Conservation (phyloP, 2,113 vertebrate genomes). For the Pelvicachromis taeniatus region DNA sequence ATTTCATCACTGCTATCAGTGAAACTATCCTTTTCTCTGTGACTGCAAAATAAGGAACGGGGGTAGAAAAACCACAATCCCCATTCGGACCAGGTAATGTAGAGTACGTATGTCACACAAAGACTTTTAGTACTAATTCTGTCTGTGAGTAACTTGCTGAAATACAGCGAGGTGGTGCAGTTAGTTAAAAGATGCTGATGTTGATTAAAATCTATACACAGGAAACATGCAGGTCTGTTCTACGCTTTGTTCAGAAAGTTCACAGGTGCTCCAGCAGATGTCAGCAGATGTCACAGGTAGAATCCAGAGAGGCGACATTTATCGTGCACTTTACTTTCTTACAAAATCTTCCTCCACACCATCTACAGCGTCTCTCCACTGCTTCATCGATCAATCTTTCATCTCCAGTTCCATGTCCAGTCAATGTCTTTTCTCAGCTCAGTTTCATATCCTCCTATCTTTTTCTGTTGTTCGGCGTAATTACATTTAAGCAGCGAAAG, state of each 20-base stretch:
- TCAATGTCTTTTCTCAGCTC: neutral
- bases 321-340: neutral
- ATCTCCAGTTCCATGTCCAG: neutral
- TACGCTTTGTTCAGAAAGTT: neutral
- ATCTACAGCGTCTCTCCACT: neutral
- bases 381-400: neutral
- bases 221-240: neutral
- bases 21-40: neutral
- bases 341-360: neutral
- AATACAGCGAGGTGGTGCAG: neutral
- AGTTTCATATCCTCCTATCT: slow-evolving; percentile 8
- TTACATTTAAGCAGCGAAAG: slow-evolving; percentile 50
- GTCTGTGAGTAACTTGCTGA: neutral
- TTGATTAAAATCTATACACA: neutral
- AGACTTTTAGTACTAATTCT: neutral
- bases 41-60: neutral
- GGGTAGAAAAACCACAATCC: neutral
- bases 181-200: neutral
- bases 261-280: slow-evolving; percentile 51
- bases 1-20: neutral
- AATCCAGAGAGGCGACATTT: neutral
- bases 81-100: neutral
- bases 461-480: slow-evolving; percentile 29
- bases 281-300: slow-evolving; percentile 36
- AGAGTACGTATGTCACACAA: neutral